Base-by-base conservation (phyloP, 2,797 vertebrate genomes). In the Enteromius thamalakanensis region DNA sequence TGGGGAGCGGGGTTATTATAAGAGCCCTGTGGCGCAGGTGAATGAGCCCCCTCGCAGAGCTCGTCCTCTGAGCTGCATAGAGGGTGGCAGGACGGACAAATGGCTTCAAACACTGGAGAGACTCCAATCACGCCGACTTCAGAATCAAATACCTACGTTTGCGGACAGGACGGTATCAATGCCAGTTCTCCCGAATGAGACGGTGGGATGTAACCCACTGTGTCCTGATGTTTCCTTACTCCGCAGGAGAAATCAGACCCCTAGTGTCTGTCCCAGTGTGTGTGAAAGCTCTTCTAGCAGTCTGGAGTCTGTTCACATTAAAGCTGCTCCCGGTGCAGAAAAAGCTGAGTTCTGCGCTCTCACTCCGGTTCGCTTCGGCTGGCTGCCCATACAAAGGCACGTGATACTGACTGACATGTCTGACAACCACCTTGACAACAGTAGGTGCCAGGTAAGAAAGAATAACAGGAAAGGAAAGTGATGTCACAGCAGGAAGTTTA, bases 341-440 rank as follows among this genome's bases (percentile, higher is more conserved):
- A 88, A 90, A 74, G 72, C 93, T 45, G 53, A 91, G 17, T 81
- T 94, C 85, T 92, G 93, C 70, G 81, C 45, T 55, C 85, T 95
- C 0, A 42, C 90, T 70, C 87, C 92, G 0, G 93, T 96, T 62
- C 93, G 86, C 87, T 90, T 88, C 45, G 93, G 94, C 53, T 95
- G 95, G 95, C 90, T 96, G 80, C 95, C 95, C 8, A 81, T 93
- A 76, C 91, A 92, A 84, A 92, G 91, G 87, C 91, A 84, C 75
- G 90, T 93, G 65, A 89, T 86, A 81, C 64, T 86, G 67, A 85
- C 49, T 0, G 87, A 89, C 34, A 26, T 81, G 10, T 34, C 82
- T 34, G 74, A 85, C 37, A 87, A 84, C 74, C 6, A 32, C 40
- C 79, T 26, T 49, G 86, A 93, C 11, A 87, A 84, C 67, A 21